Evolutionary conservation across 2,113 vertebrate species (phyloP), one percentile per base, ranked within the genome.

Genomic region (Vireo altiloquus): DNA sequence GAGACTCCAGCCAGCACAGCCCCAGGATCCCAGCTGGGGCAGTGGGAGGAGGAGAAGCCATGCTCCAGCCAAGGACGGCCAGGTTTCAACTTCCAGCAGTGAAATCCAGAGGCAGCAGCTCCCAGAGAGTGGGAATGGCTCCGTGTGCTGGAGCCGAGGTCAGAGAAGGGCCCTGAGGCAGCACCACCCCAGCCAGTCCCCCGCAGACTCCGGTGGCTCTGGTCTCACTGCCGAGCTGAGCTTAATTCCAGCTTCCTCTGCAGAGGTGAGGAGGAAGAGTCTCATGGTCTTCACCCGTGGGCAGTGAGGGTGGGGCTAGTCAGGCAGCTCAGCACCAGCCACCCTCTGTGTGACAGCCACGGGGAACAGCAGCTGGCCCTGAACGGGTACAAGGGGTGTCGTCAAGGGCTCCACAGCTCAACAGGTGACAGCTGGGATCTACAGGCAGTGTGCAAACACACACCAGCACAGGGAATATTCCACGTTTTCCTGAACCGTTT

Each of bases 141-240:
- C 17, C 2, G 0, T 0, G 31, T 5, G 33, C 66, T 6, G 39
- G 27, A 59, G 28, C 13, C 40, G 46, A 40, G 53, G 7, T 17
- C 11, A 0, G 13, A 20, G 13, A n/a, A 68, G 31, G 39, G 37
- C 69, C 24, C 6, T 22, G 56, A 33, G 83, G 81, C 87, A 31
- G 69, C 77, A 33, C 50, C 89, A 21, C 10, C 35, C 13, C 47
- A 27, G 59, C 28, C 8, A 33, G 37, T 13, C 63, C 90, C 66
- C 6, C 5, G 0, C 17, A 23, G 47, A 8, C 59, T 15, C 3
- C 0, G 1, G 31, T 6, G 6, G 25, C 64, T 59, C 22, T 0
- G 1, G 23, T 37, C 39, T 3, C 6, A 3, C 61, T 27, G 52
- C 30, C 6, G 6, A 15, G 25, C 21, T 2, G 30, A 7, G 15